phyloP scores from a whole-genome alignment of 2,888 invertebrate species.

The Cosmia trapezina region DNA sequence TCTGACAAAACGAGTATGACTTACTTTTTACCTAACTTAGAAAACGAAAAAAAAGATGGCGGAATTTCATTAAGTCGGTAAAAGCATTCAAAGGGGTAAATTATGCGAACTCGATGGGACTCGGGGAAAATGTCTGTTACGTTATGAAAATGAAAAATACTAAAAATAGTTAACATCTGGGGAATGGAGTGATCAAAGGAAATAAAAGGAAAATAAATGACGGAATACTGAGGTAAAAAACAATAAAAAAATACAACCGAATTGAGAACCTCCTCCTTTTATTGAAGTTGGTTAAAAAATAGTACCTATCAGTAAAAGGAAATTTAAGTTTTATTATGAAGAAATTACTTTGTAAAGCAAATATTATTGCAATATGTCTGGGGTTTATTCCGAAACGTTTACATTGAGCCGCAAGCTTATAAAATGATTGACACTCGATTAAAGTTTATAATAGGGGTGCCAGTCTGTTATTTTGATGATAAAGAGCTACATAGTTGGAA shows the following conservation, averaged over 20 bases:
- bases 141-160: constrained; percentile 22
- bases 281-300: not conserved
- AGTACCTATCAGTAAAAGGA: not conserved
- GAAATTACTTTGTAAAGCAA: not conserved
- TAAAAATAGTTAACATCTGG: constrained; percentile 15
- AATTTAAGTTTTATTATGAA: not conserved
- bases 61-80: constrained; percentile 55
- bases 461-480: constrained; percentile 6
- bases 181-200: constrained; percentile 17
- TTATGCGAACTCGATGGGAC: constrained; percentile 41
- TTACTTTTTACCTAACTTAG: constrained; percentile 10
- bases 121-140: constrained; percentile 13
- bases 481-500: not conserved
- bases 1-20: constrained; percentile 19
- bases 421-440: constrained; percentile 49
- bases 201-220: not conserved
- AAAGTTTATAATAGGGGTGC: constrained; percentile 25
- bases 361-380: constrained; percentile 9
- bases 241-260: too few relatives aligned
- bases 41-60: constrained; percentile 26
- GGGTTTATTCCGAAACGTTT: constrained; percentile 11
- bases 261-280: too few relatives aligned
- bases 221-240: too few relatives aligned
- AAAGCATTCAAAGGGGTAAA: constrained; percentile 59
- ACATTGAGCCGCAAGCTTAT: constrained; percentile 29